A percentile compares a stretch with the other conserved stretches of the same genome.
Evolutionary conservation across 1,140 invertebrate species (phyloP).

Genomic region (Belonocnema kinseyi): DNA sequence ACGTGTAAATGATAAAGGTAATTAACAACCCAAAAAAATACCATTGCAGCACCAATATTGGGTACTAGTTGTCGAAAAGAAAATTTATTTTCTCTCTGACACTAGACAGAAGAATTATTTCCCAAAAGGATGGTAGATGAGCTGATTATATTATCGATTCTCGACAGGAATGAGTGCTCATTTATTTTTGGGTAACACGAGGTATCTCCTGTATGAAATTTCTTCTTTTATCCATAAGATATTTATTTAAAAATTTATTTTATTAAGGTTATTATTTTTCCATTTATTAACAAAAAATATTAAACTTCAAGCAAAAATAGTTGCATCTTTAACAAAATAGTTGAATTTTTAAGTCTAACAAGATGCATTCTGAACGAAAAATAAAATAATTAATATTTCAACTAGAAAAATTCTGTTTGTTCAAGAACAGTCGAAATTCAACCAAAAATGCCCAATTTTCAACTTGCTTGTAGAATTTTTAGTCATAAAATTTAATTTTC

Average conservation of each 20-base stretch:
- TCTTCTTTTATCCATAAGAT: neutral
- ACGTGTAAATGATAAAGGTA: neutral
- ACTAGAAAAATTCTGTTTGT: rapidly evolving
- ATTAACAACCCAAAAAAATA: neutral
- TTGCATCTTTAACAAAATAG: too few species aligned
- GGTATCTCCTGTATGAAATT: constrained; percentile 5
- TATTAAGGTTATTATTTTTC: too few species aligned
- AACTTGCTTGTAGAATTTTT: too few species aligned
- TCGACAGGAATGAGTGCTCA: constrained; percentile 34
- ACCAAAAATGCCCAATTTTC: too few species aligned
- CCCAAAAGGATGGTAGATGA: constrained; percentile 36
- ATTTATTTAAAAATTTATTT: constrained; percentile 12
- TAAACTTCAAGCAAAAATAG: too few species aligned
- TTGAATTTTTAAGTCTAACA: too few species aligned
- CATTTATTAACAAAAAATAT: too few species aligned
- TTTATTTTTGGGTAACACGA: constrained; percentile 43
- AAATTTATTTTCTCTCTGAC: constrained; percentile 36
- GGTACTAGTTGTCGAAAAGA: constrained; percentile 31
- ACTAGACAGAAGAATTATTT: constrained; percentile 32
- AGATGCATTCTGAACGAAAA: too few species aligned
- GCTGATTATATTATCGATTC: constrained; percentile 44
- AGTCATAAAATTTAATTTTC: too few species aligned
- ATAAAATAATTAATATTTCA: too few species aligned
- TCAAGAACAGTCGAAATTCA: too few species aligned
- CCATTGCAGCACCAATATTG: constrained; percentile 6